Percentiles rank a stretch among this genome's conserved stretches.
Conservation (phyloP, 2,113 vertebrate species). For the Coptodon bakossiorum region DNA sequence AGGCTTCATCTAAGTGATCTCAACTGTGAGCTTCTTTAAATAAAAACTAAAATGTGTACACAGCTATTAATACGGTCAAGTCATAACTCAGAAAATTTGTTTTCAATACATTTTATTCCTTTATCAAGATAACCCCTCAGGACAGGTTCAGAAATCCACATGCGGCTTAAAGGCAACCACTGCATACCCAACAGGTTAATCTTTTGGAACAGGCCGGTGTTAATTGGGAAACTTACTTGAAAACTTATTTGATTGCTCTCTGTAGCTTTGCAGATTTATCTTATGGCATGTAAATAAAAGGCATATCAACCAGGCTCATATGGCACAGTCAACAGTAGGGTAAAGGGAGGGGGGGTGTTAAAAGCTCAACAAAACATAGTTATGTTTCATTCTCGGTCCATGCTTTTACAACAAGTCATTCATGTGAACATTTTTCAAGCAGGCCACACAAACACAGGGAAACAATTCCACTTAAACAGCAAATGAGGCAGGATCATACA, state of each 20-base stretch:
- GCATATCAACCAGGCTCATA: slow-evolving; percentile 25
- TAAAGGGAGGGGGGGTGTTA: background rate
- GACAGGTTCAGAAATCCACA: slow-evolving; percentile 1
- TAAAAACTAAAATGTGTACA: background rate
- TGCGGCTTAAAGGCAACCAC: background rate
- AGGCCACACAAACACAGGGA: background rate
- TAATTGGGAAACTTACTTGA: background rate
- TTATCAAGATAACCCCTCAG: background rate
- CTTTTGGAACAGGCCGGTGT: background rate
- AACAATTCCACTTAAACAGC: slow-evolving; percentile 4
- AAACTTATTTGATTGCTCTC: background rate
- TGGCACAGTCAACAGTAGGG: slow-evolving; percentile 35
- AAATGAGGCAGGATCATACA: background rate
- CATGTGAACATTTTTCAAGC: background rate
- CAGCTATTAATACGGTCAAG: background rate
- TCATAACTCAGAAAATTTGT: background rate
- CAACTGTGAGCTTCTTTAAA: background rate
- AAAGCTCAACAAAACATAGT: background rate
- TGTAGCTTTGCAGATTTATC: slow-evolving; percentile 9
- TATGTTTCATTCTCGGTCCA: background rate
- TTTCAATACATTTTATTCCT: slow-evolving; percentile 31
- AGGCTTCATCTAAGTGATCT: background rate
- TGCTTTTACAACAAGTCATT: slow-evolving; percentile 39
- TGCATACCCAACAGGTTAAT: background rate
- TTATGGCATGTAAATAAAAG: slow-evolving; percentile 31